Base-by-base conservation (phyloP, 2,888 invertebrate species). In the Cotesia congregata region DNA sequence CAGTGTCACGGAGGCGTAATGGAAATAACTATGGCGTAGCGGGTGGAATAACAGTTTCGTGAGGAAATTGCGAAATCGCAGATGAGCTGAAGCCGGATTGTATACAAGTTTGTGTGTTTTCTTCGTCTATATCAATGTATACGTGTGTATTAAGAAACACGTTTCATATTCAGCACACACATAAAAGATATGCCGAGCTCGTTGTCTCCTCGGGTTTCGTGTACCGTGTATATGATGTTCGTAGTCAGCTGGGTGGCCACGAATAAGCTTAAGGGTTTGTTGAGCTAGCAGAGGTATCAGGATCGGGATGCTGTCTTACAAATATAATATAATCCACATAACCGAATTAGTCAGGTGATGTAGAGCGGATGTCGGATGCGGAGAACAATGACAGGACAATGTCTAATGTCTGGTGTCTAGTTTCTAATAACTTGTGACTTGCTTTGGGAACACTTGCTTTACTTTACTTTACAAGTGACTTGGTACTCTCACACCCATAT, bases 31-130 rank as follows among this genome's bases (percentile, higher is more conserved):
- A 70, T 74, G 73, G 70, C 17, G 70, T 77, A 69, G 68, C 30
- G 74, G 69, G 74, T 77, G 73, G 70, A 73, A 77, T 77, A 77
- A 69, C 74, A 74, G 74, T 74, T 77, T 70, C 77, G 77, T 77
- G 77, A 77, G 77, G 20, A 73, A 74, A 77, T 77, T 77, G 70
- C 74, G 70, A 67, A 77, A 77, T 77, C 74, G 73, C 30, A 70
- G 77, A 77, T 74, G 67, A 77, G 73, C 70, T 59, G 74, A 61
- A 77, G 73, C 70, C 38, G 74, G 40, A 61, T 74, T 62, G 39
- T 20, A 50, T 30, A 9, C 60, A 38, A 38, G 38, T 40, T n/a
- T 50, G 39, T 15, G 20, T 60, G 30, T 41, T 38, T 38, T 67
- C 30, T 70, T 67, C 15, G 64, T 69, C n/a, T 20, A 17, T 64